Conservation (phyloP, 2,113 vertebrate genomes). For the Physeter macrocephalus region DNA sequence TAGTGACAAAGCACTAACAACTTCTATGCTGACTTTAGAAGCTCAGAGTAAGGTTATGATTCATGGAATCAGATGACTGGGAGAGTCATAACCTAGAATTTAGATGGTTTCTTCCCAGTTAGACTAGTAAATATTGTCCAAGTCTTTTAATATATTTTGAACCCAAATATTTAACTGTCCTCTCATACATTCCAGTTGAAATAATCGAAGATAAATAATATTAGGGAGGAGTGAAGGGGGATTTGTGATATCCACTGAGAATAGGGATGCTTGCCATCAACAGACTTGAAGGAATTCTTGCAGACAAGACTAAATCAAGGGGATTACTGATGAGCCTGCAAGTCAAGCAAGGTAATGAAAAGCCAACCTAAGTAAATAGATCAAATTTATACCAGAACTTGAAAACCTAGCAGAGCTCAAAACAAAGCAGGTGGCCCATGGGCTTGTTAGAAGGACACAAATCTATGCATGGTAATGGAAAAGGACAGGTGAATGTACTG, state of each 20-base stretch:
- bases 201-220: background rate
- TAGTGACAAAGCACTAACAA: background rate
- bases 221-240: background rate
- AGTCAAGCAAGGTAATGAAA: slow-evolving; percentile 12
- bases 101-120: background rate
- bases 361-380: background rate
- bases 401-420: background rate
- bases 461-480: background rate
- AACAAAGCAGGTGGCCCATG: background rate
- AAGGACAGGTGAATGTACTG: background rate
- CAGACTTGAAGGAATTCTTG: slow-evolving; percentile 10
- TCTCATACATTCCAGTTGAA: slow-evolving; percentile 21
- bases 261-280: background rate
- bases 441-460: background rate
- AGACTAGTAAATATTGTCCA: slow-evolving; percentile 6
- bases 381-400: background rate
- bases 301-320: background rate
- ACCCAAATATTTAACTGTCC: background rate
- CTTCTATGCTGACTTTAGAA: background rate
- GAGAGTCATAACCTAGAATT: background rate
- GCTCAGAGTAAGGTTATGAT: background rate
- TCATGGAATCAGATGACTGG: background rate
- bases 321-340: background rate
- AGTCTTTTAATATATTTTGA: background rate
- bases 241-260: background rate